Evolutionary conservation across 1,140 invertebrate species (phyloP).

Genomic region (Lasioglossum baleicum): DNA sequence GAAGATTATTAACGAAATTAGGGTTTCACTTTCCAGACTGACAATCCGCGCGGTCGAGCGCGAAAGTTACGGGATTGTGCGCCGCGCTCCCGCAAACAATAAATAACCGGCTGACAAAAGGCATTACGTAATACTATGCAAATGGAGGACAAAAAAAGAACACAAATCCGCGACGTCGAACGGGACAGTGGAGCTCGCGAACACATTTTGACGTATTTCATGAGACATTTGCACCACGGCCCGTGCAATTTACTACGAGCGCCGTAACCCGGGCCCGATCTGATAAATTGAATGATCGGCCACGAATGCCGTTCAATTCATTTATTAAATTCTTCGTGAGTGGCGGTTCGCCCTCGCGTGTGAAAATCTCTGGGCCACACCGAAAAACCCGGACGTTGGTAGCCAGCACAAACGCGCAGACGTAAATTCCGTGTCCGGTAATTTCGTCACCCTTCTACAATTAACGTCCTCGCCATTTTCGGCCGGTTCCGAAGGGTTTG

Average conservation of each 20-base stretch:
- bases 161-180: background rate
- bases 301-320: slow-evolving; percentile 36
- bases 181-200: background rate
- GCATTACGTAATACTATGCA: slow-evolving; percentile 5
- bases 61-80: background rate
- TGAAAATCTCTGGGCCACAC: background rate
- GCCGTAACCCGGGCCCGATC: background rate
- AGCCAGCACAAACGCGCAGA: background rate
- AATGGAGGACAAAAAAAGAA: background rate
- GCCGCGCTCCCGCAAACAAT: background rate
- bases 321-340: slow-evolving; percentile 38
- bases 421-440: slow-evolving; percentile 18
- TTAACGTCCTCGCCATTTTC: background rate
- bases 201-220: slow-evolving; percentile 14
- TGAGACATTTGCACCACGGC: background rate
- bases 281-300: slow-evolving; percentile 27
- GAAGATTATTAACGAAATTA: no score
- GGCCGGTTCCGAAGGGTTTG: background rate
- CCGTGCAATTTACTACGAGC: slow-evolving; percentile 12
- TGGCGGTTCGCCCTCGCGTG: background rate
- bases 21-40: no score
- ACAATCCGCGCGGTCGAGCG: background rate
- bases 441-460: slow-evolving; percentile 19
- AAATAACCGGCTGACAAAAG: slow-evolving; percentile 1
- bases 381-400: background rate